phyloP scores from a whole-genome alignment of 2,797 vertebrate genomes.

The Gephyroberyx darwinii region DNA sequence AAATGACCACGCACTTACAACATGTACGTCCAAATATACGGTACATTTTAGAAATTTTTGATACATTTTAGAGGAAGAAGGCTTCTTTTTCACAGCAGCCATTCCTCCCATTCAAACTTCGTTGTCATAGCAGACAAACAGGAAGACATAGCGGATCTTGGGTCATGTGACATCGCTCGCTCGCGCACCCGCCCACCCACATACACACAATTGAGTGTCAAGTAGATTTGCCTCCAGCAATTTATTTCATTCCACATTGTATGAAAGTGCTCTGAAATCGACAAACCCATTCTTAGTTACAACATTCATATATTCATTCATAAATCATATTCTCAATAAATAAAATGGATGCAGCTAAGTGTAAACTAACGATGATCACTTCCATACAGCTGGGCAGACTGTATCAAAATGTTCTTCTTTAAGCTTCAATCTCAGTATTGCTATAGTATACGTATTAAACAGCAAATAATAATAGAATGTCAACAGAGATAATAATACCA shows the following conservation, averaged over 20 bases:
- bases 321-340: neutral
- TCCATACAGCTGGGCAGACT: neutral
- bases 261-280: neutral
- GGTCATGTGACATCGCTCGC: slow-evolving; percentile 76
- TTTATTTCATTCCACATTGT: neutral
- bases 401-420: neutral
- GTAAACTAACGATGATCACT: neutral
- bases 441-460: slow-evolving; percentile 31
- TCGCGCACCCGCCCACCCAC: neutral
- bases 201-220: neutral
- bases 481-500: slow-evolving; percentile 32
- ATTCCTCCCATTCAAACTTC: slow-evolving; percentile 57
- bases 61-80: slow-evolving; percentile 26
- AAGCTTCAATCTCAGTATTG: neutral
- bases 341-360: neutral
- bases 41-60: slow-evolving; percentile 77
- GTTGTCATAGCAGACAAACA: slow-evolving; percentile 75
- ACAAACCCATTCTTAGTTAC: neutral
- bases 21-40: slow-evolving; percentile 72
- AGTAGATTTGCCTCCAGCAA: neutral
- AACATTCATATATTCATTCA: slow-evolving; percentile 8
- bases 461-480: slow-evolving; percentile 11
- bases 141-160: slow-evolving; percentile 56
- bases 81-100: slow-evolving; percentile 48
- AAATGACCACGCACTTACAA: slow-evolving; percentile 71